Evolutionary conservation across 2,113 vertebrate genomes (phyloP).

Genomic region (Cyanoliseus patagonus): DNA sequence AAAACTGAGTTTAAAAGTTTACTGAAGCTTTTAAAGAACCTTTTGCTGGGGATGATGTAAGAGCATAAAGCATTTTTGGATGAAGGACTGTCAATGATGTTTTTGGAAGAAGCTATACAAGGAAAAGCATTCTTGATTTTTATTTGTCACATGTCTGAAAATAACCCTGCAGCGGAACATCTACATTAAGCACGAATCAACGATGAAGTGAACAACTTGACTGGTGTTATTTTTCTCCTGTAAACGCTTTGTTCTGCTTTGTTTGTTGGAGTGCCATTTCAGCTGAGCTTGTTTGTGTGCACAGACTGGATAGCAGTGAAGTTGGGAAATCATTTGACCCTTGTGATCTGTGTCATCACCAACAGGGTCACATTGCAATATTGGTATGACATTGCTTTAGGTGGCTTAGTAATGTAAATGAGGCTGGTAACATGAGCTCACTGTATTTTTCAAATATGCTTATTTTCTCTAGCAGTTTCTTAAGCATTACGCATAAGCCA

Average conservation of each 20-base stretch:
- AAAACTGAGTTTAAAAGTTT: neutral
- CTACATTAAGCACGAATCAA: neutral
- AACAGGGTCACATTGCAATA: neutral
- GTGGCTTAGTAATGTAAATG: neutral
- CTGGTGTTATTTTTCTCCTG: neutral
- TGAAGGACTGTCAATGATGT: neutral
- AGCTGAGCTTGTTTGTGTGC: neutral
- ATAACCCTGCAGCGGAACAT: neutral
- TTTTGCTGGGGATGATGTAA: neutral
- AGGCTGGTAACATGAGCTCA: slow-evolving; percentile 25
- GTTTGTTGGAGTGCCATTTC: neutral
- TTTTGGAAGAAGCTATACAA: neutral
- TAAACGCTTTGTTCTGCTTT: neutral
- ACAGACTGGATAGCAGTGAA: neutral
- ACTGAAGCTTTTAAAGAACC: neutral
- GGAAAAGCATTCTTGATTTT: neutral
- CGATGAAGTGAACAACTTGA: neutral
- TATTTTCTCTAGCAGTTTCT: slow-evolving; percentile 32
- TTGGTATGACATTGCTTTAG: neutral
- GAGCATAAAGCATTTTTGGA: neutral
- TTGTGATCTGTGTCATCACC: neutral
- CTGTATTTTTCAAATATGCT: neutral
- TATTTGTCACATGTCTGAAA: neutral
- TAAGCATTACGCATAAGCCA: neutral
- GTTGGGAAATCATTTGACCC: slow-evolving; percentile 14